phyloP scores from a whole-genome alignment of 2,888 invertebrate species.

The Xiphydria camelus region DNA sequence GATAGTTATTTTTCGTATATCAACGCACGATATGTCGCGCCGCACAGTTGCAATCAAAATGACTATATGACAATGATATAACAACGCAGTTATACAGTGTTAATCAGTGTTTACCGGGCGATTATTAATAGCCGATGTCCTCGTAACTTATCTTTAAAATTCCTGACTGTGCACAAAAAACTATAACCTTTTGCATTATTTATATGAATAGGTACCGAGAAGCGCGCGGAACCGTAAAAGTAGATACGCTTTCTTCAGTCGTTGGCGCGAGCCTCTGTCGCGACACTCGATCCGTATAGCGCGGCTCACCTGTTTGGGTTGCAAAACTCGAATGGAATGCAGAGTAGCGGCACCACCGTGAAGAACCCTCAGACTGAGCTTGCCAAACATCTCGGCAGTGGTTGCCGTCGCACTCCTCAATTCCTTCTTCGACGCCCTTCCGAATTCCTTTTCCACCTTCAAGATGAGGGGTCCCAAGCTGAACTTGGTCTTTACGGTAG shows the following conservation, averaged over 20 bases:
- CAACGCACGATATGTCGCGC: too few species aligned
- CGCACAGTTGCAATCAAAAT: too few species aligned
- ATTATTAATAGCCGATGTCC: too few species aligned
- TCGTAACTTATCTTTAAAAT: too few species aligned
- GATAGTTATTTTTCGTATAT: too few species aligned
- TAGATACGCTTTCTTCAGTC: background rate
- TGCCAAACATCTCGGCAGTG: slow-evolving; percentile 84
- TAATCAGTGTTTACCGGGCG: too few species aligned
- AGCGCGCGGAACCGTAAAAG: too few species aligned
- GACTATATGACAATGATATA: too few species aligned
- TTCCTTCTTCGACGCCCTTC: slow-evolving; percentile 78
- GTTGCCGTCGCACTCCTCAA: slow-evolving; percentile 85
- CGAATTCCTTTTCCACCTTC: slow-evolving; percentile 80
- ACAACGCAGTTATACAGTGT: too few species aligned
- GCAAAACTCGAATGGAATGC: slow-evolving; percentile 82
- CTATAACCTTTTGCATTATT: too few species aligned
- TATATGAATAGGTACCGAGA: too few species aligned
- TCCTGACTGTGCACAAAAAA: too few species aligned
- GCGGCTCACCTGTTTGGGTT: slow-evolving; percentile 77
- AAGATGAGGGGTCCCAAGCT: slow-evolving; percentile 77
- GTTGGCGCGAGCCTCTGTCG: background rate
- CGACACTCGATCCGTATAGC: background rate
- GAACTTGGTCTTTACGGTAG: slow-evolving; percentile 82
- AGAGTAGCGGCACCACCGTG: slow-evolving; percentile 81
- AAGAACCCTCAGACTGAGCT: slow-evolving; percentile 74